Evolutionary conservation across 2,113 vertebrate species (phyloP), one percentile per base, ranked within the genome.

Genomic region (Gnathonemus longibarbis): DNA sequence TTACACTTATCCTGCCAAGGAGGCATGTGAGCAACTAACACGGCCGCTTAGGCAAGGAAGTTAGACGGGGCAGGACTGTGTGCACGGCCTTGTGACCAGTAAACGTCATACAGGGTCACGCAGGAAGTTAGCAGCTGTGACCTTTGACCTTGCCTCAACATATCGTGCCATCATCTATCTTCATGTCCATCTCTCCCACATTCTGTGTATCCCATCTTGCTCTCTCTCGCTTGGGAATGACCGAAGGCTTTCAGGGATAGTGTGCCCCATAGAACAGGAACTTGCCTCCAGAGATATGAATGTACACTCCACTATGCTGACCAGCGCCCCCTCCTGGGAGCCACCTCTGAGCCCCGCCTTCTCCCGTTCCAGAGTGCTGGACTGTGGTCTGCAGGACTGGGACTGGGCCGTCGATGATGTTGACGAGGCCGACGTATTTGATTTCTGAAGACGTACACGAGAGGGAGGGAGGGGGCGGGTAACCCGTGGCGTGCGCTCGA

Each of bases 331-430:
- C 24, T 31, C 3, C n/a, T 50, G 27, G 48, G n/a, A 31, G 84
- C 27, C 85, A 17, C 89, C 90, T 70, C 94, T 96, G 95, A 90
- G 91, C 94, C 90, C 92, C 92, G 93, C 93, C 94, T 96, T 97
- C 91, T 94, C 95, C 96, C 95, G 88, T 98, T 98, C 91, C 97
- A 99, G 98, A 97, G 95, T 96, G 94, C 96, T 97, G 95, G 97
- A 97, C 96, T 95, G 96, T 92, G 96, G 97, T 94, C 96, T 98
- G 94, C 97, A 97, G 95, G 97, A 98, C 96, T 98, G 97, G 97
- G 96, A 97, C 95, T 99, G 97, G 98, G 97, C 97, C 31, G 95
- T 98, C 97, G 97, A 99, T 97, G 97, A 98, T 95, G 94, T 96
- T 93, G 97, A 97, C 95, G 98, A 97, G 95, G 97, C 96, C 94